Base-by-base conservation (phyloP, 2,113 vertebrate genomes). In the Polypterus bichir region DNA sequence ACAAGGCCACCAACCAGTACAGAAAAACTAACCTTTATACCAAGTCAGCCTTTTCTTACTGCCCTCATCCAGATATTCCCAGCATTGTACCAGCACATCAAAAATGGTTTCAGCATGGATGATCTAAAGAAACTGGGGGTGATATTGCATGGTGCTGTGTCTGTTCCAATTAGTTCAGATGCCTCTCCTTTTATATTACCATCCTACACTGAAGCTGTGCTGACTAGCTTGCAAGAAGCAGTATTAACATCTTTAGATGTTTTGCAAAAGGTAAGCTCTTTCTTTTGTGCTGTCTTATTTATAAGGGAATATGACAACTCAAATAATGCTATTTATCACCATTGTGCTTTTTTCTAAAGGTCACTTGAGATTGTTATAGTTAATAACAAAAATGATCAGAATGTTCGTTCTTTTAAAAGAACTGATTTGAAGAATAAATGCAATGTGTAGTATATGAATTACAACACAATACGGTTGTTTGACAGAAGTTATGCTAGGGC, bases 121-220 rank as follows among this genome's bases (percentile, higher is more conserved):
- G 96, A 99, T 69, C 85, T 99, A 68, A 86, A 88, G 48, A 96
- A 94, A 77, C 80, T 99, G 64, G 95, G 95, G 27, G 81, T 93
- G 68, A 97, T 97, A 81, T 83, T 98, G 61, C 91, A 97, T 0
- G 91, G 96, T 56, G 91, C 96, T 10, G 89, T 97, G 71, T 99
- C 96, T 2, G 94, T 98, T 75, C 96, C 96, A 49, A 97, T 99
- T 78, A 98, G 96, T 77, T 97, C 93, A 3, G 96, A 99, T 61
- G 94, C 95, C 62, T 99, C 96, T 11, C 96, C 95, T 66, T 99
- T 99, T 74, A 97, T 99, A 69, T 89, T 99, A 55, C 96, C 95
- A 5, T 97, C 94, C 63, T 99, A 96, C 65, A 97, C 93, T 1
- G 96, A 99, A 81, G 94, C 95, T 3, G 88, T 97, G 72, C 85